Conservation (phyloP, 2,113 vertebrate species). For the Orientallactaga bullata region DNA sequence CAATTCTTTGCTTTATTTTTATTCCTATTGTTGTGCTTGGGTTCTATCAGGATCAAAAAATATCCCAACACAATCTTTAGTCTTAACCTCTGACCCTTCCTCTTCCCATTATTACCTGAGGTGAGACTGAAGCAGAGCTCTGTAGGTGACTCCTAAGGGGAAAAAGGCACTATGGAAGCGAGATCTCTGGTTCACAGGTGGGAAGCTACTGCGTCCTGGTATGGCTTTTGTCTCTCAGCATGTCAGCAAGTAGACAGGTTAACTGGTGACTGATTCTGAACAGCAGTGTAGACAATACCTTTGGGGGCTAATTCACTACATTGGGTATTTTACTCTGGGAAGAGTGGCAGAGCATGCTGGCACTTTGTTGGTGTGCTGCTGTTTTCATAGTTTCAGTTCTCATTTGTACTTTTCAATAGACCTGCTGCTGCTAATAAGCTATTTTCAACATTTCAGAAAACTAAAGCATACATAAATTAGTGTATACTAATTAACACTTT, state of each 20-base stretch:
- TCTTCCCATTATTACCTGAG: background rate
- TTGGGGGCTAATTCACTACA: background rate
- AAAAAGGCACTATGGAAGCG: background rate
- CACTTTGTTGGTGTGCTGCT: background rate
- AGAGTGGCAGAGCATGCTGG: background rate
- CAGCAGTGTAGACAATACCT: background rate
- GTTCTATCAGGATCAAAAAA: background rate
- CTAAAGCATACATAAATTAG: conserved; percentile 9
- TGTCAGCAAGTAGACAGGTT: background rate
- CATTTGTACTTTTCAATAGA: background rate
- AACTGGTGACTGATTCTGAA: conserved; percentile 23
- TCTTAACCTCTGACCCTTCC: background rate
- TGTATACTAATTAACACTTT: conserved; percentile 36
- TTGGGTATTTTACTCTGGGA: background rate
- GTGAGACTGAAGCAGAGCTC: background rate
- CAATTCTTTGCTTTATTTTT: background rate
- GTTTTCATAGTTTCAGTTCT: background rate
- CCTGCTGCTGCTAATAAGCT: background rate
- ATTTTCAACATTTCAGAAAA: conserved; percentile 33
- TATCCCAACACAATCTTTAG: background rate
- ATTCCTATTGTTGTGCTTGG: background rate
- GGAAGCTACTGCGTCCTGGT: background rate
- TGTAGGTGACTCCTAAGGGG: background rate
- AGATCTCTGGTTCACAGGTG: background rate
- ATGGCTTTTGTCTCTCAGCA: background rate